Evolutionary conservation across 2,113 vertebrate species (phyloP).

Genomic region (Phoxinus phoxinus): DNA sequence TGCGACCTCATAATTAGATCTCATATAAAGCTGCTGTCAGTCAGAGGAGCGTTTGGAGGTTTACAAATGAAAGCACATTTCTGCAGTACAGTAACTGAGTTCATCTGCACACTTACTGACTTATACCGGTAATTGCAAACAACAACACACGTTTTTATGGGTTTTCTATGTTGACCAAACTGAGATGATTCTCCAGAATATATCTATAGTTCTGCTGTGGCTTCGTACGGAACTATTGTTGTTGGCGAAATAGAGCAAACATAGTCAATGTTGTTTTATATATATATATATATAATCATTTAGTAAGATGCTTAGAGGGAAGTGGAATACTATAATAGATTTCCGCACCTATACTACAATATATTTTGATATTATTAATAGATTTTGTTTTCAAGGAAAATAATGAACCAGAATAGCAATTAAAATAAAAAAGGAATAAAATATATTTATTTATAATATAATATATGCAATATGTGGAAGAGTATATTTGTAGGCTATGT

Average conservation of each 20-base stretch:
- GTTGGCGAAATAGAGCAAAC: no score
- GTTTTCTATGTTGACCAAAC: not conserved
- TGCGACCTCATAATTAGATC: constrained; percentile 47
- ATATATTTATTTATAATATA: not conserved
- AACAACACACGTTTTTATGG: not conserved
- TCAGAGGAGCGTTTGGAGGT: constrained; percentile 10
- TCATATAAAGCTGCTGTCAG: constrained; percentile 34
- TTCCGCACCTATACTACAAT: no score
- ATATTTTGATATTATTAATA: no score
- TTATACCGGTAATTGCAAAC: not conserved
- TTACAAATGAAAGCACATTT: not conserved
- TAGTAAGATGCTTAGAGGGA: no score
- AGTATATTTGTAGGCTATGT: not conserved
- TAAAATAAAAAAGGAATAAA: not conserved
- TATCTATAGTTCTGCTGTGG: no score
- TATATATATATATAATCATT: not conserved
- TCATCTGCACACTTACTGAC: not conserved
- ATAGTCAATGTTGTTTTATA: not conserved
- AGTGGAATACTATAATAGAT: no score
- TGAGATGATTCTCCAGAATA: not conserved
- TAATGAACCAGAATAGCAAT: not conserved
- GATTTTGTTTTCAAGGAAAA: not conserved
- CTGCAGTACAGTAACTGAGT: not conserved
- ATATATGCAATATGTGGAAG: not conserved
- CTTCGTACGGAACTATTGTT: no score